phyloP scores from a whole-genome alignment of 1,140 invertebrate species.

The Drosophila burlai region DNA sequence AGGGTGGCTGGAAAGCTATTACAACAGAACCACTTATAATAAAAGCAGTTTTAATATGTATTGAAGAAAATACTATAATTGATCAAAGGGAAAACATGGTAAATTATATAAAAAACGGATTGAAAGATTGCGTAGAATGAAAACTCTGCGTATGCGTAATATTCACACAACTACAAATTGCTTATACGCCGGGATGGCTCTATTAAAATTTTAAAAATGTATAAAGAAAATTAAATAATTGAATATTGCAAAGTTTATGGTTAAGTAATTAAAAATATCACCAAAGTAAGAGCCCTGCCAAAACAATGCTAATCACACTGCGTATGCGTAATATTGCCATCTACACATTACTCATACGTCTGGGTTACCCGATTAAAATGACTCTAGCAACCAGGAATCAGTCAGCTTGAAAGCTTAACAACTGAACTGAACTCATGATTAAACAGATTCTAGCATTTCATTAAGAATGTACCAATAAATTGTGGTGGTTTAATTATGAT shows the following conservation, averaged over 20 bases:
- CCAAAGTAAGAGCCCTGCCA: no score
- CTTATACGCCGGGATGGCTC: not conserved
- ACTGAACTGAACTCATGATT: no score
- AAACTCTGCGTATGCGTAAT: constrained; percentile 11
- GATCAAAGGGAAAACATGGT: not conserved
- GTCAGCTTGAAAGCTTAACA: not conserved
- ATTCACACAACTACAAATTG: not conserved
- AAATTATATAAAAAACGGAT: not conserved
- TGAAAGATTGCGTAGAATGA: not conserved
- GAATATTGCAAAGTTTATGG: no score
- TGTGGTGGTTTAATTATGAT: not conserved
- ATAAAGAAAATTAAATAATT: no score
- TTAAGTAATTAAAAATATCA: not conserved
- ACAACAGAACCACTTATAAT: not conserved
- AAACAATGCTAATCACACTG: not conserved
- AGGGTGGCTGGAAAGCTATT: not conserved
- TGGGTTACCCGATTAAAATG: not conserved
- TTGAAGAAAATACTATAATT: not conserved
- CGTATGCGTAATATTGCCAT: constrained; percentile 8
- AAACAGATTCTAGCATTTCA: not conserved
- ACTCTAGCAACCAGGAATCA: not conserved
- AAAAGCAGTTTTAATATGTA: not conserved
- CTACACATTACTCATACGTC: not conserved
- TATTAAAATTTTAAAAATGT: not conserved
- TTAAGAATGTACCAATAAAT: not conserved